phyloP scores from a whole-genome alignment of 2,888 invertebrate genomes.

The Ornithoptera priamus region DNA sequence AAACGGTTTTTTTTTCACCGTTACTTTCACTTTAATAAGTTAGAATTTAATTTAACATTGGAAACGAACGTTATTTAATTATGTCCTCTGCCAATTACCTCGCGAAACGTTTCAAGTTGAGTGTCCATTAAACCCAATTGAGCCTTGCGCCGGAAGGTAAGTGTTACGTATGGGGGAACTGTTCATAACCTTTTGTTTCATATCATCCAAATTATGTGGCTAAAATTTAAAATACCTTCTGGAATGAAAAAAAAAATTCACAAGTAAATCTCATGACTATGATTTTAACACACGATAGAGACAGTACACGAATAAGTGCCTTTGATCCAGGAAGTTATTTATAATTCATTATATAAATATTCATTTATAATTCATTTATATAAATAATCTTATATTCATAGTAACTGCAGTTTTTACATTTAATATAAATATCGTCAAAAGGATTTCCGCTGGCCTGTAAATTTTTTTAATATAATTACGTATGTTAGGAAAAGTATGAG shows the following conservation, averaged over 20 bases:
- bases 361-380: too few species aligned
- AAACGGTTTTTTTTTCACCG: background rate
- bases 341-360: too few species aligned
- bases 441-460: too few species aligned
- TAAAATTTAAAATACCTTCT: background rate
- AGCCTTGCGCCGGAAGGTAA: conserved; percentile 16
- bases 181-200: conserved; percentile 3
- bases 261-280: too few species aligned
- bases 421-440: too few species aligned
- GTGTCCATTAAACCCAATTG: conserved; percentile 26
- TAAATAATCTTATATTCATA: too few species aligned
- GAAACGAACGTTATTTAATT: conserved; percentile 20
- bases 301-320: too few species aligned
- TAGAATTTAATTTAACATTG: conserved; percentile 4
- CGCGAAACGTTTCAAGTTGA: conserved; percentile 16
- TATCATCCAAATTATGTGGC: background rate
- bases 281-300: too few species aligned
- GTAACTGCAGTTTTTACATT: too few species aligned
- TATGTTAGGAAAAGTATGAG: too few species aligned
- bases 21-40: background rate
- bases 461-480: too few species aligned
- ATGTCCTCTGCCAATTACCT: conserved; percentile 11
- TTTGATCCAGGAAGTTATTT: too few species aligned
- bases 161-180: conserved; percentile 11
- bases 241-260: background rate